Conservation (phyloP, 2,888 invertebrate species). For the Callyntrura sp. region DNA sequence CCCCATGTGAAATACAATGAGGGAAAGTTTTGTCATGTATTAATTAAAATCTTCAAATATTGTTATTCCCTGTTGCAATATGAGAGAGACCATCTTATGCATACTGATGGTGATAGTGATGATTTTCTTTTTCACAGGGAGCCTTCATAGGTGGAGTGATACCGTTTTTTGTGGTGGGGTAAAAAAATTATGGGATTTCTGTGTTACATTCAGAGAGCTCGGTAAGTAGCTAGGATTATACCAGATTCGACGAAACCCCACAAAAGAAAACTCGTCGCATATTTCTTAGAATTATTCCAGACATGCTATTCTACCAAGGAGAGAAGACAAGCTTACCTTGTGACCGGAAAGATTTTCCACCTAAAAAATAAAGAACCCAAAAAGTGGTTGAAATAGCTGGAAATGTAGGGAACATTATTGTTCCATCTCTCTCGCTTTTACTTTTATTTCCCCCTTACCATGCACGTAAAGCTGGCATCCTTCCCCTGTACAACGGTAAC, state of each 20-base stretch:
- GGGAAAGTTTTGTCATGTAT: slow-evolving; percentile 84
- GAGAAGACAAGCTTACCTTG: slow-evolving; percentile 78
- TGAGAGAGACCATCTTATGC: slow-evolving; percentile 77
- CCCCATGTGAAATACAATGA: slow-evolving; percentile 82
- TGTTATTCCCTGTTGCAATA: slow-evolving; percentile 82
- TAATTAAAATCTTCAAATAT: slow-evolving; percentile 84
- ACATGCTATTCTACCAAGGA: not conserved
- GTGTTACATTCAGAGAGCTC: not conserved
- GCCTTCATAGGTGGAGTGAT: too few species aligned
- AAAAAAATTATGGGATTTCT: not conserved
- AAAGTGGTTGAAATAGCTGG: slow-evolving; percentile 4
- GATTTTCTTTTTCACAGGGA: not conserved
- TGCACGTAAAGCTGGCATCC: slow-evolving; percentile 83
- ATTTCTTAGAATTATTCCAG: not conserved
- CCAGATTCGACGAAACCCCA: not conserved
- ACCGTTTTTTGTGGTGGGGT: too few species aligned
- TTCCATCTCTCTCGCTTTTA: too few species aligned
- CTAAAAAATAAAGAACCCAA: slow-evolving; percentile 61
- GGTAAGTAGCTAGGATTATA: not conserved
- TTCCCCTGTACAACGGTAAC: slow-evolving; percentile 89
- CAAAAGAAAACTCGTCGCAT: not conserved
- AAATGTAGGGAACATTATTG: not conserved
- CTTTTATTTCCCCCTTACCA: slow-evolving; percentile 76
- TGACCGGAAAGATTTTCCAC: slow-evolving; percentile 83
- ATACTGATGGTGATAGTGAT: slow-evolving; percentile 75